Evolutionary conservation across 2,888 invertebrate species (phyloP), one percentile per base, ranked within the genome.

Genomic region (Coelopa pilipes): DNA sequence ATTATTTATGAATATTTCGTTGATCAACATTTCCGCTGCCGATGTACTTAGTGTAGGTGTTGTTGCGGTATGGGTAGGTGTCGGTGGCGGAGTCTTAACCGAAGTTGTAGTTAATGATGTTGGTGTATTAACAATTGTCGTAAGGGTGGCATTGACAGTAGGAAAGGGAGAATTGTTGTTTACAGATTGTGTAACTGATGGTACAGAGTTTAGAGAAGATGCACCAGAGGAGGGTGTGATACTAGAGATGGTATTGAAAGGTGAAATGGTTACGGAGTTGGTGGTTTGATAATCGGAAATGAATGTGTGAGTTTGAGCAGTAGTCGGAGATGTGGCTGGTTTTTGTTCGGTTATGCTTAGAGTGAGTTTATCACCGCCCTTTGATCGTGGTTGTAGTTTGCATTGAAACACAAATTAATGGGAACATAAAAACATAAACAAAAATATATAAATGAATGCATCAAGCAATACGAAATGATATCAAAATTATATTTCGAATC

Each of bases 291-390:
- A 86, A 74, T 83, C 85, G 34, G 85, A 72, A 59, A 72, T 57
- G 17, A 63, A 63, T 55, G 71, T 63, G 55, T 75, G 75, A 24
- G 76, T 74, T 55, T 74, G 57, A 69, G 72, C 21, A 45, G 74
- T 15, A 45, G 19, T 19, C 65, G 53, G 53, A 55, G 57, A 21
- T 70, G 86, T 84, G 78, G 86, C 79, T 80, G 87, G 87, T 82
- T 88, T 88, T 81, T 88, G 85, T 83, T 92, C 92, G 80, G 90
- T 90, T 80, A 92, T 90, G 76, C 91, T 90, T 75, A 92, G 87
- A 72, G 92, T 92, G 83, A 92, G 86, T 85, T 92, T 92, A 85
- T 92, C 92, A 81, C 92, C 92, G 79, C 92, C 92, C 92, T 92
- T 83, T 34, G 65, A 46, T 17, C 4, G 63, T 50, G 17, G 70